phyloP scores from a whole-genome alignment of 2,888 invertebrate genomes.

The Cremastinae sp. region DNA sequence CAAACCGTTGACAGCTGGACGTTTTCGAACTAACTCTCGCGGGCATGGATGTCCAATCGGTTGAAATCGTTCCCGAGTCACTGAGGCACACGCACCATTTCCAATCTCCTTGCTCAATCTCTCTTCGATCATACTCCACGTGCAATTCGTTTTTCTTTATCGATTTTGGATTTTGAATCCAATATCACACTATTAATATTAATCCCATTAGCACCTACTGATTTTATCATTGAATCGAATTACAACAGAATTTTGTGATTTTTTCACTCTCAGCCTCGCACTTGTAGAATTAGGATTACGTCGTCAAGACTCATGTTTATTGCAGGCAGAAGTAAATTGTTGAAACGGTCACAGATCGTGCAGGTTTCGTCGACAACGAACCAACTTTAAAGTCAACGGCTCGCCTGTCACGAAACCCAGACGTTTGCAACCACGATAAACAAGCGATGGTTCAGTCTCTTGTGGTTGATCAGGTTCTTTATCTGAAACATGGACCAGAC shows the following conservation, averaged over 20 bases:
- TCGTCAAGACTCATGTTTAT: no score
- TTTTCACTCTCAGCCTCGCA: no score
- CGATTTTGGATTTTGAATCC: constrained; percentile 54
- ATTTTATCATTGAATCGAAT: constrained; percentile 7
- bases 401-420: constrained; percentile 93
- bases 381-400: constrained; percentile 85
- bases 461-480: background rate
- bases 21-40: constrained; percentile 51
- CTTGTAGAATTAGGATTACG: no score
- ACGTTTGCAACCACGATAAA: constrained; percentile 76
- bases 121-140: background rate
- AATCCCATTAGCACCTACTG: constrained; percentile 42
- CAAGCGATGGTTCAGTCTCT: background rate
- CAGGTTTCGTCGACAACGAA: constrained; percentile 99
- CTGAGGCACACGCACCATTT: constrained; percentile 41
- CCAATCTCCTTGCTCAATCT: constrained; percentile 8
- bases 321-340: constrained; percentile 54
- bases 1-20: constrained; percentile 45
- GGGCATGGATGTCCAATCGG: constrained; percentile 55
- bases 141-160: background rate
- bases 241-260: no score
- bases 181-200: constrained; percentile 54
- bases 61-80: constrained; percentile 54
- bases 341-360: constrained; percentile 85
- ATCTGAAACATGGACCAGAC: constrained; percentile 34